phyloP scores from a whole-genome alignment of 2,113 vertebrate genomes.

The Cyprinodon variegatus region DNA sequence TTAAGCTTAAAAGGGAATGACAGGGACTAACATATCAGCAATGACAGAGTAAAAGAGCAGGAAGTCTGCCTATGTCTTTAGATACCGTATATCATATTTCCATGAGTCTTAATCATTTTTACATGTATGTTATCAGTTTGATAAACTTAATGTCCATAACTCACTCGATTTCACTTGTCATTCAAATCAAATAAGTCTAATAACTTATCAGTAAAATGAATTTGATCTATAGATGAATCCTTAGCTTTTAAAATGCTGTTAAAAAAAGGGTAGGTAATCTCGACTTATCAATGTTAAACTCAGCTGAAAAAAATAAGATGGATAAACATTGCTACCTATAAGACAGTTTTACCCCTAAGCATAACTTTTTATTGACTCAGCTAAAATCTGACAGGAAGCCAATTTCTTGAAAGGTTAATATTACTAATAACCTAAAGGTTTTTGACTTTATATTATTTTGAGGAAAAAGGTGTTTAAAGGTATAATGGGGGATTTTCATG shows the following conservation, averaged over 20 bases:
- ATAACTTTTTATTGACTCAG: no score
- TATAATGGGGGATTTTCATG: no score
- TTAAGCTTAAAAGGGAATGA: slow-evolving; percentile 21
- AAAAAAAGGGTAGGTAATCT: background rate
- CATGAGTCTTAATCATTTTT: background rate
- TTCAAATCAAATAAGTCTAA: background rate
- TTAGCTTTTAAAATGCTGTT: background rate
- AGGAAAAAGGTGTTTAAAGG: no score
- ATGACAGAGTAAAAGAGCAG: slow-evolving; percentile 44
- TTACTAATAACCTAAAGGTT: no score
- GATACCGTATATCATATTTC: background rate
- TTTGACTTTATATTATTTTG: no score
- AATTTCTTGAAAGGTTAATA: no score
- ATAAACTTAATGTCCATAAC: background rate
- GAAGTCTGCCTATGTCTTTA: background rate
- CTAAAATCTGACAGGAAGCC: no score
- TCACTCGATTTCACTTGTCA: background rate
- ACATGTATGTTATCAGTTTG: background rate
- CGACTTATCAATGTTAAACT: no score
- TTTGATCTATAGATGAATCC: background rate
- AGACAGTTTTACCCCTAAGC: no score
- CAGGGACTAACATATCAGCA: slow-evolving; percentile 9
- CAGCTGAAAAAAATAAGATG: no score
- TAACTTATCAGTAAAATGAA: background rate
- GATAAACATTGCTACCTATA: no score